Evolutionary conservation across 2,113 vertebrate genomes (phyloP).

Genomic region (Larimichthys crocea): DNA sequence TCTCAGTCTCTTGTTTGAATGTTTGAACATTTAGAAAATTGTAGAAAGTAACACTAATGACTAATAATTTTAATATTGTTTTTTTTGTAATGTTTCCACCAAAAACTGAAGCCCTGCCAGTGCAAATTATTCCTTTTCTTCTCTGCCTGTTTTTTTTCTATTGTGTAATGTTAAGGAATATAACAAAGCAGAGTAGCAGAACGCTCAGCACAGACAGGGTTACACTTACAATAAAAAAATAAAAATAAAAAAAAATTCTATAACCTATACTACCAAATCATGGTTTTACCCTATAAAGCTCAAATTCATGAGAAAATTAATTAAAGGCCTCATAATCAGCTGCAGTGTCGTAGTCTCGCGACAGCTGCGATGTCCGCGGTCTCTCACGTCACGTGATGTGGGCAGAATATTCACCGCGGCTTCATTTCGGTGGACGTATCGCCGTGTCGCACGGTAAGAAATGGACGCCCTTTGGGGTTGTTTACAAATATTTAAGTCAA

Average conservation of each 20-base stretch:
- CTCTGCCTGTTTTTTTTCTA: background rate
- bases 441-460: conserved; percentile 53
- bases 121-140: background rate
- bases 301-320: too few species aligned
- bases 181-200: background rate
- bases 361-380: background rate
- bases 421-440: conserved; percentile 50
- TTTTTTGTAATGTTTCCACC: background rate
- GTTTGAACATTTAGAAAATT: background rate
- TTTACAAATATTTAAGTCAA: conserved; percentile 7
- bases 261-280: background rate
- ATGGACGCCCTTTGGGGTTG: conserved; percentile 21
- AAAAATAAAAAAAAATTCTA: background rate
- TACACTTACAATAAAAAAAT: background rate
- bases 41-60: background rate
- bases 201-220: background rate
- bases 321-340: background rate
- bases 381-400: conserved; percentile 55
- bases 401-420: conserved; percentile 4
- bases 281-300: too few species aligned
- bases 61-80: background rate
- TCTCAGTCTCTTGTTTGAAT: background rate
- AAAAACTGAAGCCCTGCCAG: too few species aligned
- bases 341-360: conserved; percentile 51
- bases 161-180: background rate